Evolutionary conservation across 2,797 vertebrate species (phyloP).

Genomic region (Sarcophilus harrisii): DNA sequence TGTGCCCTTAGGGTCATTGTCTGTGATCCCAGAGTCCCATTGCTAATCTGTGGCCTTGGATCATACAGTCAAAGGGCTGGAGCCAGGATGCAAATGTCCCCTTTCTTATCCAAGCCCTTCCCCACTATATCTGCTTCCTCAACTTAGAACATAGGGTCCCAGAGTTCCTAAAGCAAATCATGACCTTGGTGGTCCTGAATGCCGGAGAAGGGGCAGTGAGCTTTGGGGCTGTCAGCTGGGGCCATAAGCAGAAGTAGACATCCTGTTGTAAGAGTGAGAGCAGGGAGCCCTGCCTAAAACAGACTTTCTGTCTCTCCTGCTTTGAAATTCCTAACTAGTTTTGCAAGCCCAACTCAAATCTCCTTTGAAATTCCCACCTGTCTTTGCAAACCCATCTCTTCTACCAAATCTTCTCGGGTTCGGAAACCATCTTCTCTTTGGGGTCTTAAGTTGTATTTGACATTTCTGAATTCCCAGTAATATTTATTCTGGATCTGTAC

Average conservation of each 20-base stretch:
- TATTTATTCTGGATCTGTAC: background rate
- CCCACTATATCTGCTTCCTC: background rate
- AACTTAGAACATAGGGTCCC: background rate
- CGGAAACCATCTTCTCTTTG: background rate
- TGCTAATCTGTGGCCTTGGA: background rate
- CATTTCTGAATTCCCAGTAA: background rate
- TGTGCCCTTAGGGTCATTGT: background rate
- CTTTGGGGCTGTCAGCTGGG: background rate
- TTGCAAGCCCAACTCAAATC: background rate
- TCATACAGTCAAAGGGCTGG: background rate
- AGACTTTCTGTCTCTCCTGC: background rate
- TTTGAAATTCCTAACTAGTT: background rate
- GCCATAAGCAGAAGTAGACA: background rate
- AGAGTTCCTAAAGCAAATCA: background rate
- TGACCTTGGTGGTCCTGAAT: background rate
- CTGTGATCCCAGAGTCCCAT: background rate
- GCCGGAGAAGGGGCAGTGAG: background rate
- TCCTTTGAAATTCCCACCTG: background rate
- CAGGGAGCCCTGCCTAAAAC: background rate
- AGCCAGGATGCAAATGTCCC: background rate
- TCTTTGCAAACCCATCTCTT: background rate
- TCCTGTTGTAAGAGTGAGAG: background rate
- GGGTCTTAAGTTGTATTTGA: background rate
- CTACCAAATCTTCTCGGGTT: background rate
- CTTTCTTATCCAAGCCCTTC: background rate